Conservation (phyloP, 2,113 vertebrate species). For the Passer domesticus region DNA sequence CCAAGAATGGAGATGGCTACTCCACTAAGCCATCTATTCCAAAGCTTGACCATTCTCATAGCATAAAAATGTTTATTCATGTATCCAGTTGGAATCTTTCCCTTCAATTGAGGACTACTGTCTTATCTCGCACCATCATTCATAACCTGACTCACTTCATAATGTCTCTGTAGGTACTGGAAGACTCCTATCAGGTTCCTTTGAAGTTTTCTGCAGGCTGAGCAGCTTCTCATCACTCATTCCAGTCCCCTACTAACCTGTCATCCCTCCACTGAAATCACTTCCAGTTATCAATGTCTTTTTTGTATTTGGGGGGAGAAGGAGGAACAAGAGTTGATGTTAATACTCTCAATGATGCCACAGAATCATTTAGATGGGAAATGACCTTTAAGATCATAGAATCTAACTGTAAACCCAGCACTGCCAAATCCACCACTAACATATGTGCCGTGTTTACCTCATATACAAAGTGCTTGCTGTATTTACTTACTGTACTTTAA, state of each 20-base stretch:
- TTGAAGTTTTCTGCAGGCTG: neutral
- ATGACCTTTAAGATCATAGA: neutral
- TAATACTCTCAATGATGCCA: neutral
- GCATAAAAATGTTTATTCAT: neutral
- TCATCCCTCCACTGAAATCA: neutral
- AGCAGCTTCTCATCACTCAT: neutral
- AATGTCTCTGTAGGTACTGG: neutral
- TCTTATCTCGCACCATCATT: neutral
- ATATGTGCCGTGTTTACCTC: fast-evolving
- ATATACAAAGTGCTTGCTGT: neutral
- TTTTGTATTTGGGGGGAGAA: neutral
- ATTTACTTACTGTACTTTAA: neutral
- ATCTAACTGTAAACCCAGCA: neutral
- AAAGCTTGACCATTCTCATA: fast-evolving
- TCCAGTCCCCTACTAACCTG: neutral
- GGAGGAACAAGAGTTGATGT: neutral
- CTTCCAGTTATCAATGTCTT: neutral
- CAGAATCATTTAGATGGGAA: neutral
- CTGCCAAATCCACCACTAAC: neutral
- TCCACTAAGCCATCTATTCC: neutral
- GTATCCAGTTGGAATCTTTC: neutral
- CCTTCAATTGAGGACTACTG: neutral
- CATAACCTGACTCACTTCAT: neutral
- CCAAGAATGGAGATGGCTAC: neutral
- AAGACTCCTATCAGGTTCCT: neutral